These are phyloP conservation scores for Hylomyscus alleni DNA, from an alignment of 2,797 vertebrate genomes.

Conservation along the genomic window DNA sequence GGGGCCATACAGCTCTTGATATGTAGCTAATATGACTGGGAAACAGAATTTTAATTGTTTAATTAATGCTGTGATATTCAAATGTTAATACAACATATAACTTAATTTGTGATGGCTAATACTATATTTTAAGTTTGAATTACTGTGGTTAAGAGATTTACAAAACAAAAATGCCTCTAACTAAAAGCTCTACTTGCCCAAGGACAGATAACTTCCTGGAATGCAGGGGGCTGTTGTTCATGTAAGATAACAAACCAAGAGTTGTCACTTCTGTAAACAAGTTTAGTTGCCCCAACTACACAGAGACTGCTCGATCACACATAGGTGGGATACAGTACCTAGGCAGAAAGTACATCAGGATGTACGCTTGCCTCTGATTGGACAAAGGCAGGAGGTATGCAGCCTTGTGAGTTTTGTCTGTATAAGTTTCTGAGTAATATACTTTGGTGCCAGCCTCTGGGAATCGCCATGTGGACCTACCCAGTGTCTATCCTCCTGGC, in stretches of 20 bases:
- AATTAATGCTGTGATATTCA: conserved; percentile 20
- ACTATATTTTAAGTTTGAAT: not conserved
- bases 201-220: not conserved
- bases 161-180: not conserved
- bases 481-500: not conserved
- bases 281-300: not conserved
- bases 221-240: not conserved
- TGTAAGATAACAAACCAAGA: not conserved
- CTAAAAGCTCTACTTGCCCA: not conserved
- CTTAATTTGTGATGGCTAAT: not conserved
- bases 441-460: not conserved
- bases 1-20: not conserved
- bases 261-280: not conserved
- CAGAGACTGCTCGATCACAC: not conserved
- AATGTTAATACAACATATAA: not conserved
- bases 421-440: not conserved
- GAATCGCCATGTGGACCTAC: not conserved
- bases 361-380: not conserved
- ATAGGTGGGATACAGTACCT: not conserved
- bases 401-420: not conserved
- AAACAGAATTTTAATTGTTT: conserved; percentile 31
- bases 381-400: not conserved
- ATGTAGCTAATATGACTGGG: not conserved
- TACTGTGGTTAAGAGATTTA: not conserved
- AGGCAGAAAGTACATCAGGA: not conserved